Evolutionary conservation across 2,113 vertebrate genomes (phyloP), one percentile per base, ranked within the genome.

Genomic region (Paramormyrops kingsleyae): DNA sequence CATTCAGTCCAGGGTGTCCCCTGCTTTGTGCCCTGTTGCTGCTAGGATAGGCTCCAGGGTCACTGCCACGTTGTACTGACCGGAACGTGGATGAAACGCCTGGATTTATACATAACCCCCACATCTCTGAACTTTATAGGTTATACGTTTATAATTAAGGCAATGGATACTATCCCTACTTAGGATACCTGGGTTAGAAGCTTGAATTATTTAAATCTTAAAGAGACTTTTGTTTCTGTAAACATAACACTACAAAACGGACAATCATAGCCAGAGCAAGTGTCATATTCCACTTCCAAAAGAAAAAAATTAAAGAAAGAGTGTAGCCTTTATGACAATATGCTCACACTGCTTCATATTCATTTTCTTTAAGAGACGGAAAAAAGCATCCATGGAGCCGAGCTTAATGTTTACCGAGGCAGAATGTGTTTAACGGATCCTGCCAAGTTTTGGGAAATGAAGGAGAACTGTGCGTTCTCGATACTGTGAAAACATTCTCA

Each of bases 371-470:
- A 86, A 47, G 44, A 49, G 44, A 12, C 83, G 13, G 44, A 27
- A 15, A 27, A n/a, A n/a, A 50, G 5, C 19, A 86, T n/a, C 83
- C 44, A 47, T 12, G 12, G 24, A 86, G 12, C 47, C 2, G 17
- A 49, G 44, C 83, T 27, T 86, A 50, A 49, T 47, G 83, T 86
- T 47, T 86, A 47, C 44, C n/a, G 13, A 49, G 74, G 74, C 74
- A 80, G 10, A 47, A 49, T n/a, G 47, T 49, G 83, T 86, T 31
- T 86, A 5, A 12, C 4, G 24, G 83, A 9, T 86, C 19, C 42
- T 49, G 83, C 83, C 83, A 86, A 86, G 44, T n/a, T 86, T 49
- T 50, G 83, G 44, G 44, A 86, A 86, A 86, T 80, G 46, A 31
- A 27, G 24, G 83, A 86, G 24, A 49, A 86, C 83, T 85, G 83